A percentile compares a stretch with the other conserved stretches of the same genome.
Evolutionary conservation across 2,797 vertebrate species (phyloP).

Genomic region (Halcyon badia): DNA sequence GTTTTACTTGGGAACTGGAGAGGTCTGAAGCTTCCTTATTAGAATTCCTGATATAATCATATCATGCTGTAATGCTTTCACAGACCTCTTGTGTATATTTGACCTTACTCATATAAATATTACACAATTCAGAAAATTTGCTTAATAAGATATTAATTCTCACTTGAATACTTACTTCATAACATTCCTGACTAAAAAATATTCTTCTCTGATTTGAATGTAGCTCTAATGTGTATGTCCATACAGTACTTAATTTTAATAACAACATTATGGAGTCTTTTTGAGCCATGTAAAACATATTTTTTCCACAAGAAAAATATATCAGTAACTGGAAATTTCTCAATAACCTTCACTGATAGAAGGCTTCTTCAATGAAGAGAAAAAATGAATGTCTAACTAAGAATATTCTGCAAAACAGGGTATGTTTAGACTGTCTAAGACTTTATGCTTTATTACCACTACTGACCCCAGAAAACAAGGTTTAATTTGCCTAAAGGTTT

Average conservation of each 20-base stretch:
- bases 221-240: not conserved
- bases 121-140: not conserved
- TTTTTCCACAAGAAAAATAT: not conserved
- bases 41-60: not conserved
- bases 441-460: not conserved
- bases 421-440: not conserved
- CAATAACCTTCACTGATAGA: not conserved
- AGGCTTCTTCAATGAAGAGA: not conserved
- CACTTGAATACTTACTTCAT: not conserved
- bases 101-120: not conserved
- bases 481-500: not conserved
- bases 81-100: not conserved
- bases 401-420: rapidly evolving
- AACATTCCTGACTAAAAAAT: not conserved
- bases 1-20: not conserved
- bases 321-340: not conserved
- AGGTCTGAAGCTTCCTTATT: not conserved
- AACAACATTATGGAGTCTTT: not conserved
- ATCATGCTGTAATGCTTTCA: not conserved
- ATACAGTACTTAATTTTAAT: not conserved
- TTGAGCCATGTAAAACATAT: not conserved
- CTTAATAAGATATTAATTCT: not conserved
- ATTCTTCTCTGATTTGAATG: not conserved
- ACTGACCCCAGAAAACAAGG: not conserved
- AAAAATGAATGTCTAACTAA: not conserved